A percentile compares a stretch with the other conserved stretches of the same genome.
These are phyloP conservation scores for Acrocephalus arundinaceus DNA, from an alignment of 2,113 vertebrate species.

Conservation along the genomic window DNA sequence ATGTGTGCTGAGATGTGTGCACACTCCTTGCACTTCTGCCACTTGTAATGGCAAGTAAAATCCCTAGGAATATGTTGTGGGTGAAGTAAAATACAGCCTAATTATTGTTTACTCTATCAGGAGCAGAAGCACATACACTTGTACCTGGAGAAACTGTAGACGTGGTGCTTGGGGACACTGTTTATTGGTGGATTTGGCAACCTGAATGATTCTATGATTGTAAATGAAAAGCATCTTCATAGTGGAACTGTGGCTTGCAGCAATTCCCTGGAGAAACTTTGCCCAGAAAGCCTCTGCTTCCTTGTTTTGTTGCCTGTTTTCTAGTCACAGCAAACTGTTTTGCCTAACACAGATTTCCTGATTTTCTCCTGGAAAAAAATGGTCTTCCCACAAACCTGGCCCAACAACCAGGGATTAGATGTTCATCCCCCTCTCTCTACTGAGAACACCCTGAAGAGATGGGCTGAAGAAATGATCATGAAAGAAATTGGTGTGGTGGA, in stretches of 20 bases:
- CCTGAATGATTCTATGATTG: background rate
- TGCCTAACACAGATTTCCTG: background rate
- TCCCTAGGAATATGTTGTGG: background rate
- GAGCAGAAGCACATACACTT: background rate
- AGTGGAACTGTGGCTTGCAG: background rate
- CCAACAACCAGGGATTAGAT: background rate
- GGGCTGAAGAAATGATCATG: background rate
- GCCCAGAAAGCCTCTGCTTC: background rate
- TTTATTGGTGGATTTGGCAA: background rate
- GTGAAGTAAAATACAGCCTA: background rate
- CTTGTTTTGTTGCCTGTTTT: background rate
- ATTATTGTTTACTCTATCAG: background rate
- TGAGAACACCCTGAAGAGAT: background rate
- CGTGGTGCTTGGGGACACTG: background rate
- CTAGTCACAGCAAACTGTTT: background rate
- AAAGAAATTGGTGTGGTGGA: rapidly evolving
- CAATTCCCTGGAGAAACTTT: background rate
- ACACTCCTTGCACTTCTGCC: background rate
- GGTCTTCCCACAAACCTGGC: background rate
- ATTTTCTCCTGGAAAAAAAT: background rate
- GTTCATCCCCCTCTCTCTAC: background rate
- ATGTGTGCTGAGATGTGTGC: background rate
- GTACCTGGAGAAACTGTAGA: background rate
- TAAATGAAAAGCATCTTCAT: background rate
- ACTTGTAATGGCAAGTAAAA: background rate